Percentiles rank a stretch among this genome's conserved stretches.
Evolutionary conservation across 2,113 vertebrate species (phyloP).

Genomic region (Isichthys henryi): DNA sequence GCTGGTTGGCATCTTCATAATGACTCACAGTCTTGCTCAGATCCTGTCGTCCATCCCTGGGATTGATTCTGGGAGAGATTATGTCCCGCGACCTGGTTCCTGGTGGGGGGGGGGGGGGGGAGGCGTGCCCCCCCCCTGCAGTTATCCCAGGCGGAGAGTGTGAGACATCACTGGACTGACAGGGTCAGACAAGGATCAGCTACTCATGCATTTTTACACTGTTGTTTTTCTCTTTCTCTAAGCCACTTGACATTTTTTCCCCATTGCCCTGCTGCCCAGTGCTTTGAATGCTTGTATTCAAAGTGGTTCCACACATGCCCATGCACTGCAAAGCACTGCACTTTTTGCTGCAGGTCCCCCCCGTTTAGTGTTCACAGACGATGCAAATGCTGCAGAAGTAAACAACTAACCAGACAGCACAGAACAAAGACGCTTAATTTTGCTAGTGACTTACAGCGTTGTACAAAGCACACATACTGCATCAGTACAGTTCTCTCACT

Average conservation of each 20-base stretch:
- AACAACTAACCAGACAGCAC: not conserved
- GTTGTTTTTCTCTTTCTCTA: slow-evolving; percentile 22
- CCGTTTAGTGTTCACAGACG: not conserved
- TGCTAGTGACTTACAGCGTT: not conserved
- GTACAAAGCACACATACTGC: not conserved
- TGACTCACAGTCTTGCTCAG: slow-evolving; percentile 26
- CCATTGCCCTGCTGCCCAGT: not conserved
- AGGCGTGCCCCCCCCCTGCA: not conserved
- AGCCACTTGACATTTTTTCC: slow-evolving; percentile 10
- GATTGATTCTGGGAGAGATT: not conserved
- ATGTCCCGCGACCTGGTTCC: not conserved
- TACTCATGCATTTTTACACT: slow-evolving; percentile 47
- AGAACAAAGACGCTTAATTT: not conserved
- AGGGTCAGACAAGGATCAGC: slow-evolving; percentile 37
- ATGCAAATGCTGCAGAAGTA: not conserved
- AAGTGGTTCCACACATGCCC: not conserved
- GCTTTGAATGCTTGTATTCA: not conserved
- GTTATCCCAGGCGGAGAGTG: slow-evolving; percentile 23
- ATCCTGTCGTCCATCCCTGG: not conserved
- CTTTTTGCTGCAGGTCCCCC: not conserved
- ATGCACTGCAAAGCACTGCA: not conserved
- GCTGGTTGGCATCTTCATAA: not conserved
- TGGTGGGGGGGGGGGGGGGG: not conserved
- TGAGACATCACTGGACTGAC: slow-evolving; percentile 49
- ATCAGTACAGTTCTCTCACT: not conserved